A percentile compares a stretch with the other conserved stretches of the same genome.
Evolutionary conservation across 64 coral and sea anemone species (phyloP).

Genomic region (Cladopsammia gracilis): DNA sequence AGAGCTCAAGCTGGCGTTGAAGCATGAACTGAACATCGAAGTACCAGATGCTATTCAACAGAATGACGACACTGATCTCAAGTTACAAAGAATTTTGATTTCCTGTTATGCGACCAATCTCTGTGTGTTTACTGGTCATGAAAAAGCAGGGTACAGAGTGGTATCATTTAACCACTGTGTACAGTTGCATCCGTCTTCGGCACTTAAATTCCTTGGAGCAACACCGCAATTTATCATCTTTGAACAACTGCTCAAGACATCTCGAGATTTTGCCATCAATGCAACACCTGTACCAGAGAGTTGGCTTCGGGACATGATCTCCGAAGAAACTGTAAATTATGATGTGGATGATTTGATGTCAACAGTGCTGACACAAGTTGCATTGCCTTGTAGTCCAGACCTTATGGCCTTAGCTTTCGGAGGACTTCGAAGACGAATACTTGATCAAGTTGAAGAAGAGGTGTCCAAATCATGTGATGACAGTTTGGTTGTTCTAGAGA

Average conservation of each 20-base stretch:
- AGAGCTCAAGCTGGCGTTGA: conserved; percentile 71
- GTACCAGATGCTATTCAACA: not conserved
- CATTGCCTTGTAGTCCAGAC: conserved; percentile 37
- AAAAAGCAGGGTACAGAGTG: conserved; percentile 81
- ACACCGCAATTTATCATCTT: conserved; percentile 88
- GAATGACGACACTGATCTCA: conserved; percentile 9
- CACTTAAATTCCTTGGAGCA: conserved; percentile 74
- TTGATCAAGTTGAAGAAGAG: not conserved
- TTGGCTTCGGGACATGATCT: conserved; percentile 78
- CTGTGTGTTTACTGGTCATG: conserved; percentile 83
- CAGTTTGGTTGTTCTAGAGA: conserved; percentile 44
- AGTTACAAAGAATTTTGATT: conserved; percentile 83
- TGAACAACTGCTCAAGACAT: conserved; percentile 85
- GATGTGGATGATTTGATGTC: not conserved
- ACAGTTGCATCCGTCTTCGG: conserved; percentile 88
- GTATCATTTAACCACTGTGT: conserved; percentile 40
- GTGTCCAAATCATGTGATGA: conserved; percentile 18
- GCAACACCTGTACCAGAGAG: conserved; percentile 74
- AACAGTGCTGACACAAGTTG: not conserved
- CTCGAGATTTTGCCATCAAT: conserved; percentile 81
- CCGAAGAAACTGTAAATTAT: conserved; percentile 5
- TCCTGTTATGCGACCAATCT: conserved; percentile 73
- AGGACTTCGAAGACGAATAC: conserved; percentile 14
- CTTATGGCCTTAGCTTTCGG: conserved; percentile 33
- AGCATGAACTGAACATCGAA: conserved; percentile 51